Percentiles rank a stretch among this genome's conserved stretches.
Evolutionary conservation across 2,888 invertebrate genomes (phyloP).

Genomic region (Drosophila subquinaria): DNA sequence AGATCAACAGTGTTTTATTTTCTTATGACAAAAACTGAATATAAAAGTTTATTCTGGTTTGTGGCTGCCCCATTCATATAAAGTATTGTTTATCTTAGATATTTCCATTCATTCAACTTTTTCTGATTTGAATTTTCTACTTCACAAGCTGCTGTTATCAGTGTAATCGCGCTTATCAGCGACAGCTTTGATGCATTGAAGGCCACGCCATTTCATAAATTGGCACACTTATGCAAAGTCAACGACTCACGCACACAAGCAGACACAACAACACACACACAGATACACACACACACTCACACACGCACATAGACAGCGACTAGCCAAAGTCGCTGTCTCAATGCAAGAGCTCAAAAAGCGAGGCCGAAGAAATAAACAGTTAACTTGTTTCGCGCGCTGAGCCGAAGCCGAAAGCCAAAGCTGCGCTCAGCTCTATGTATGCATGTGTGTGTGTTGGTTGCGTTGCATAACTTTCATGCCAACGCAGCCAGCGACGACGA

Average conservation of each 20-base stretch:
- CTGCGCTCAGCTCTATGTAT: constrained; percentile 61
- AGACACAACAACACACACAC: constrained; percentile 32
- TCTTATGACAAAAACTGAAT: too few relatives aligned
- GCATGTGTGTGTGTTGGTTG: constrained; percentile 56
- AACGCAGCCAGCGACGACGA: constrained; percentile 57
- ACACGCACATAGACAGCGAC: constrained; percentile 35
- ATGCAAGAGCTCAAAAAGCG: constrained; percentile 46
- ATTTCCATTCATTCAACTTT: too few relatives aligned
- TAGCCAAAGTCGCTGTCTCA: constrained; percentile 54
- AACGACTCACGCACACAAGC: constrained; percentile 64
- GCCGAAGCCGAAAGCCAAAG: constrained; percentile 68
- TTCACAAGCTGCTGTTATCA: neutral
- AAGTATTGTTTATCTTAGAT: neutral
- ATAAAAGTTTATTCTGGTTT: too few relatives aligned
- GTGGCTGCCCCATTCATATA: too few relatives aligned
- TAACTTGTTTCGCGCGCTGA: constrained; percentile 72
- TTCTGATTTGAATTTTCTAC: too few relatives aligned
- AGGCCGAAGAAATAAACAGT: constrained; percentile 70
- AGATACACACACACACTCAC: constrained; percentile 19
- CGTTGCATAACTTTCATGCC: constrained; percentile 84
- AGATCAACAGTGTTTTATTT: too few relatives aligned
- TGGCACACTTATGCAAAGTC: constrained; percentile 80
- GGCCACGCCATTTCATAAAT: constrained; percentile 71
- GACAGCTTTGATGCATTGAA: constrained; percentile 65
- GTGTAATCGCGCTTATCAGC: neutral